Base-by-base conservation (phyloP, 2,797 vertebrate species). In the Sebastes reedi region DNA sequence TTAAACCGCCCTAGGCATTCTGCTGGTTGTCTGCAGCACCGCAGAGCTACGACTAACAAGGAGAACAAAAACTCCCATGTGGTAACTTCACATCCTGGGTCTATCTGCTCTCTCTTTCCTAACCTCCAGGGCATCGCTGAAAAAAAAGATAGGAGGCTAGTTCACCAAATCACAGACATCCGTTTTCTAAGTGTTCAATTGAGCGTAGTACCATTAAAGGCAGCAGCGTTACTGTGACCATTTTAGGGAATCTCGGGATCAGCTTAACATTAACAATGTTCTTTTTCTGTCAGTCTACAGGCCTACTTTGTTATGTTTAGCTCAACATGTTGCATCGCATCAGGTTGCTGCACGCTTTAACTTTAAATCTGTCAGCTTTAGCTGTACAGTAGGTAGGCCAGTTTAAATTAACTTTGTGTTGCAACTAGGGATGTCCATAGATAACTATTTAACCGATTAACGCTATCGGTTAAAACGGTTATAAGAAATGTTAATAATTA, bases 111-210 rank as follows among this genome's bases (percentile, higher is more conserved):
- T 42, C 27, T 61, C 27, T 60, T 77, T 61, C n/a, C 58, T 29
- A 42, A 75, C 66, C 65, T 50, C 59, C 8, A 22, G 68, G 60
- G 59, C 25, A 72, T 77, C 82, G 34, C 62, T 70, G 34, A 67
- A 58, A 60, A 75, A 16, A 70, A 72, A 74, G 64, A 85, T 20
- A 69, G 67, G 59, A 80, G 76, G 30, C 58, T 6, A 42, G 39
- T 52, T 85, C 34, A 24, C 18, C 27, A 88, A 87, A 87, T 87
- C 77, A 83, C 67, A 86, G 24, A 67, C 84, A 88, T 90, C 78
- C 14, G 66, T 85, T 86, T 87, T 52, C 80, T 36, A 69, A 78
- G 80, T 70, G 67, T 84, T 83, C 67, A 84, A 74, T 74, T 87
- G 75, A 75, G 75, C 77, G 56, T 32, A 16, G 12, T 22, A 61